Base-by-base conservation (phyloP, 2,888 invertebrate genomes). In the Drosophila colorata region DNA sequence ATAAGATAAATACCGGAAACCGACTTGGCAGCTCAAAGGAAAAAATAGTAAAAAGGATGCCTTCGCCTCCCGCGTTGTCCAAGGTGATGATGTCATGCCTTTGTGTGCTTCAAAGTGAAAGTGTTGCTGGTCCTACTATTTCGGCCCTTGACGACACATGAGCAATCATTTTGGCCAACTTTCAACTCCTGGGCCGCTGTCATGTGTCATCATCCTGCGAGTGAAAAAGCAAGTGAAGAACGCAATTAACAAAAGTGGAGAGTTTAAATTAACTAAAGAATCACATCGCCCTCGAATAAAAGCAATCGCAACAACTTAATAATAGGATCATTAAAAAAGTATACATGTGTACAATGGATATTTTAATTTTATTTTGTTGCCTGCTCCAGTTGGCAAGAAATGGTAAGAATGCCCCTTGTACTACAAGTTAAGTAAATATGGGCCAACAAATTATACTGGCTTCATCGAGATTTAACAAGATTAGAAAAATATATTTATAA, bases 41-140 rank as follows among this genome's bases (percentile, higher is more conserved):
- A 38, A 40, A 28, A 38, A 48, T 16, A 56, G 59, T 63, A 49
- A 66, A 64, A 57, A 78, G 66, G 68, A 69, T 67, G 47, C 6
- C 51, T 14, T 18, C 33, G 49, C 18, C 38, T 20, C 46, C 18
- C 13, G 47, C 53, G 57, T 43, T 73, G 63, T 63, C 68, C 69
- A 44, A 57, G 66, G 61, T 80, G 77, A 80, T 89, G 88, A 88
- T 89, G 86, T 89, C 90, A 89, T 84, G 74, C 52, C 66, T 38
- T 74, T 74, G 64, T 69, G 58, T 61, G 66, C 58, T 57, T 51
- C 70, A 66, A 74, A 87, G 86, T 74, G 78, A 84, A 84, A 81
- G 77, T 87, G 87, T 76, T 80, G 66, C 70, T 61, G 66, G 40
- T 38, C 60, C 46, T 46, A 44, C 60, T 16, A 8, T 57, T 66